Evolutionary conservation across 2,888 invertebrate species (phyloP), one percentile per base, ranked within the genome.

Genomic region (Drosophila merina): DNA sequence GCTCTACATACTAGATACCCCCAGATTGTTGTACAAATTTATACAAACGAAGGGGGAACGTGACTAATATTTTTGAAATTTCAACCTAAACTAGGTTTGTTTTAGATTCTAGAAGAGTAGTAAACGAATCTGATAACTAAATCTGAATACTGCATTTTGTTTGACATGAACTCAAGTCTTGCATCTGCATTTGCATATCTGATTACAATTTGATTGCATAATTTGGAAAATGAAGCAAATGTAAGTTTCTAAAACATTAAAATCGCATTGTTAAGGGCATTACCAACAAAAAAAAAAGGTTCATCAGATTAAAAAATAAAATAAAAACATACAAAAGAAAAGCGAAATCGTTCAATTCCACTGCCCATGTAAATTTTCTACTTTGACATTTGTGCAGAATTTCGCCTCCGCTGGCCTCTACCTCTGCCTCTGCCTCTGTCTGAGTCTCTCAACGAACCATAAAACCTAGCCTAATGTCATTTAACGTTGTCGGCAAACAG

Each of bases 401-500:
- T 84, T 82, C 85, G 81, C 85, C 57, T 26, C 52, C 72, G 20
- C 45, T 20, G 33, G 7, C 7, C 49, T 8, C 49, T 20, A 40
- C 40, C 36, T 48, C 42, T 20, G 20, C 49, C 40, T 48, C 5
- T n/a, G 6, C n/a, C 47, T 26, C 5, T 14, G 0, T 9, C 5
- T 14, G 0, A 9, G 12, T 4, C 48, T 7, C 14, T 25, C 51
- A 31, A 31, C 64, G 56, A 52, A 77, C 87, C 62, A 81, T 85
- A 81, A 82, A 82, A 87, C 85, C 77, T 70, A 79, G 75, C 72
- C 87, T 81, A 82, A 85, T 85, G 87, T 82, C 87, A 81, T 85
- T 86, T 78, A 81, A 78, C 85, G 78, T 33, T 26, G 57, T 83
- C 72, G 72, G 76, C 84, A 72, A 74, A 84, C 82, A 86, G 82